A percentile compares a stretch with the other conserved stretches of the same genome.
These are phyloP conservation scores for Palythoa caribaeorum DNA, from an alignment of 92 coral and sea anemone species.

Conservation along the genomic window DNA sequence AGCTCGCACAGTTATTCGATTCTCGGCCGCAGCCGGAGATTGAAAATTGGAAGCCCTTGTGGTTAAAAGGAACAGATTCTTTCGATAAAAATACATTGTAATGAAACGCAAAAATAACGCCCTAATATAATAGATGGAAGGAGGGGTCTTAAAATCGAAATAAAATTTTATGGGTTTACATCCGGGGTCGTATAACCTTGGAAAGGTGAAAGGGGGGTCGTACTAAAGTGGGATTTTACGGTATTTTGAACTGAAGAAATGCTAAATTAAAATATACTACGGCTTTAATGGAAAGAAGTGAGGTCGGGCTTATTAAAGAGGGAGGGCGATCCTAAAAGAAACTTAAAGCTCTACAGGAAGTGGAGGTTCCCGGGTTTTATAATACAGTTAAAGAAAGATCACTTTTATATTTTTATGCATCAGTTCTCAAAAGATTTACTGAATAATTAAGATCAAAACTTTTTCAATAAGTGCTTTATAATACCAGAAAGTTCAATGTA, in stretches of 20 bases:
- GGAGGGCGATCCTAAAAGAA: not conserved
- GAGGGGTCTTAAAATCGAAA: not conserved
- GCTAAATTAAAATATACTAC: not conserved
- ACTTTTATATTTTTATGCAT: not conserved
- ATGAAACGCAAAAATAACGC: conserved; percentile 2
- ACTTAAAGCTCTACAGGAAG: conserved; percentile 1
- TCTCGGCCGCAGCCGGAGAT: too few species aligned
- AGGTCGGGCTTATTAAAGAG: not conserved
- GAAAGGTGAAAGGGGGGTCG: not conserved
- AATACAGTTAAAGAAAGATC: not conserved
- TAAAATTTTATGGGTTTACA: too few species aligned
- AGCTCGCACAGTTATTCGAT: too few species aligned
- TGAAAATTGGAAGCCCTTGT: too few species aligned
- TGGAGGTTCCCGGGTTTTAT: not conserved
- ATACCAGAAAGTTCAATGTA: not conserved
- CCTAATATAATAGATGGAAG: not conserved
- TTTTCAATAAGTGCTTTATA: not conserved
- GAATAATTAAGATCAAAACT: not conserved
- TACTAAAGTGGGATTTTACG: not conserved
- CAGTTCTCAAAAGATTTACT: conserved; percentile 10
- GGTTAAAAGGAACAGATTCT: too few species aligned
- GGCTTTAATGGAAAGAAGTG: not conserved
- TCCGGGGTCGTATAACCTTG: too few species aligned
- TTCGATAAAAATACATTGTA: not conserved
- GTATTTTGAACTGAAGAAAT: conserved; percentile 5